Evolutionary conservation across 2,888 invertebrate species (phyloP), one percentile per base, ranked within the genome.

Genomic region (Pocota personata): DNA sequence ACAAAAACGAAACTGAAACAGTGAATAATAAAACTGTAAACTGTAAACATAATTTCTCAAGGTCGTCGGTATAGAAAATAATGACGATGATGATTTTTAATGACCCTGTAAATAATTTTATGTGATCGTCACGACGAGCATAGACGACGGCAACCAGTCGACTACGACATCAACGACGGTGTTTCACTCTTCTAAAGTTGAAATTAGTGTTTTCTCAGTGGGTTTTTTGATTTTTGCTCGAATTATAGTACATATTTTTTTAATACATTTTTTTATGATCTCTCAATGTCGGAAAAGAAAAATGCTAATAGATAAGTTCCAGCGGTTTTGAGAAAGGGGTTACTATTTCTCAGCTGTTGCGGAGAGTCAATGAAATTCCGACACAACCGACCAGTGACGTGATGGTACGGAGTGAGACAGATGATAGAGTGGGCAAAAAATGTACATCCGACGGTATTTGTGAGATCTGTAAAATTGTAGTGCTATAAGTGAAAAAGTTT

Each of bases 61-160:
- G 91, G 91, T 90, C 87, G 69, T 46, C 90, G 90, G 84, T 87
- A 69, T 84, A 76, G 88, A 89, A 89, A 89, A 92, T 91, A 90
- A 91, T 91, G 90, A 92, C 91, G 91, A 92, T 82, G 82, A 82
- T 82, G 86, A 58, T 77, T 86, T 92, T 91, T 91, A 91, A 92
- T 92, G 89, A 89, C 88, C 88, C 88, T 90, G 90, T 92, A 92
- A 91, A 91, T 90, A 91, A 89, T 90, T 92, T 91, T 91, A 92
- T 92, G 90, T 82, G 82, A 86, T 86, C 86, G 82, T 71, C 82
- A 77, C 76, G 76, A 66, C 66, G 58, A 76, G 66, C 86, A 82
- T 66, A 67, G 76, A 80, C 60, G 48, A 24, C 62, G 73, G 67
- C 73, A 67, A 24, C 40, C 66, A 58, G 48, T 52, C 73, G 50